Conservation (phyloP, 2,888 invertebrate species). For the Cephus rjabovi region DNA sequence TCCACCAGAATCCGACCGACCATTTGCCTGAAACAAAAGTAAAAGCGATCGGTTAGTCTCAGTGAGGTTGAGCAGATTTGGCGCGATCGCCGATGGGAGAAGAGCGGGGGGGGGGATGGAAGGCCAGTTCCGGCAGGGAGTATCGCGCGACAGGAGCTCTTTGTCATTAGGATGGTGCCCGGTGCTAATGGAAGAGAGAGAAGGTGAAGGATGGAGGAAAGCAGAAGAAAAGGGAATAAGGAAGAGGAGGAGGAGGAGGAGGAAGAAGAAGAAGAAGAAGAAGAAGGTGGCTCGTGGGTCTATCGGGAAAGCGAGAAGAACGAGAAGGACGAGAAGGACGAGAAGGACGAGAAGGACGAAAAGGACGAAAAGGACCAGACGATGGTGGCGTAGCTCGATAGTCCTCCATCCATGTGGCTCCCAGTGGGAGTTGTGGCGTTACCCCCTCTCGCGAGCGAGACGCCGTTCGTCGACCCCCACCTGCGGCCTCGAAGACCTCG, state of each 20-base stretch:
- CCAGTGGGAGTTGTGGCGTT: background rate
- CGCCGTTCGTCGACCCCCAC: background rate
- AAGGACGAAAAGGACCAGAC: constrained; percentile 13
- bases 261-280: constrained; percentile 5
- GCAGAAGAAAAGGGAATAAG: constrained; percentile 10
- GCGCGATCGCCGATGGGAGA: too few relatives aligned
- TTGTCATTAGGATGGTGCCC: constrained; percentile 20
- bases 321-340: constrained; percentile 9
- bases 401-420: background rate
- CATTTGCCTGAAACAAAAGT: constrained; percentile 70
- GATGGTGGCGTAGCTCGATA: constrained; percentile 1
- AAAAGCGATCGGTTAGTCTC: background rate
- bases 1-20: constrained; percentile 72
- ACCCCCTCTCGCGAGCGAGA: background rate
- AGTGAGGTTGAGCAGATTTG: too few relatives aligned
- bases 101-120: too few relatives aligned
- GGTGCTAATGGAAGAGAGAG: constrained; percentile 3
- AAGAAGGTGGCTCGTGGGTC: constrained; percentile 15
- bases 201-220: background rate
- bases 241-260: constrained; percentile 7
- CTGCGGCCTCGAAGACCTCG: constrained; percentile 25
- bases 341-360: constrained; percentile 22
- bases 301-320: constrained; percentile 24
- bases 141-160: constrained; percentile 17
- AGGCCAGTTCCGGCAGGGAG: background rate